Evolutionary conservation across 2,888 invertebrate species (phyloP), one percentile per base, ranked within the genome.

Genomic region (Iphiclides podalirius): DNA sequence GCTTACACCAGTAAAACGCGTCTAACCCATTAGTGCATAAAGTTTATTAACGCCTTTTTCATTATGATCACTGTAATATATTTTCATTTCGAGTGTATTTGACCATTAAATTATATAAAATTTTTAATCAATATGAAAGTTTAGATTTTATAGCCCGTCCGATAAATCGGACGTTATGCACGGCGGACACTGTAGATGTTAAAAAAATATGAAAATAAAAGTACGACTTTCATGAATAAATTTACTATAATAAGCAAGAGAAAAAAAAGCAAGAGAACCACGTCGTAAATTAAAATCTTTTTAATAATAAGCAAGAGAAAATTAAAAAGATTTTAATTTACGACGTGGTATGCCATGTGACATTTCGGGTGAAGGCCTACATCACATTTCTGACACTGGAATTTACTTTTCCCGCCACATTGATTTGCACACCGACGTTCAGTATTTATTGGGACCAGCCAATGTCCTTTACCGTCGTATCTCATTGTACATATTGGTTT

Each of bases 91-190:
- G 36, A 36, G 36, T 36, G 15, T 36, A 13, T 36, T 36, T 36
- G 36, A 36, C 14, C 26, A 43, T 43, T 43, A 34, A 34, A 33
- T 34, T 8, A 39, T 26, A 35, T 41, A 33, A 49, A 43, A 49
- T 44, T 40, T n/a, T 39, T 40, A 23, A 28, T 26, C 16, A 9
- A 20, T 47, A 14, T 20, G 40, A 36, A 23, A 39, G 49, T 46
- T 41, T 35, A 45, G 41, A 51, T 38, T 43, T 52, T 39, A 52
- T 42, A 47, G 38, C 38, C 46, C 47, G 46, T 52, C 43, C 31
- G 43, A 52, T 43, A 52, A 52, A 52, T 47, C 47, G 44, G 52
- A 52, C 47, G 44, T 28, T 43, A 52, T 47, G 52, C 52, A 43
- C 20, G 39, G 39, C 35, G 40, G 40, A 46, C 36, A 36, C 28